phyloP scores from a whole-genome alignment of 2,797 vertebrate genomes.

The Enteromius anoplus region DNA sequence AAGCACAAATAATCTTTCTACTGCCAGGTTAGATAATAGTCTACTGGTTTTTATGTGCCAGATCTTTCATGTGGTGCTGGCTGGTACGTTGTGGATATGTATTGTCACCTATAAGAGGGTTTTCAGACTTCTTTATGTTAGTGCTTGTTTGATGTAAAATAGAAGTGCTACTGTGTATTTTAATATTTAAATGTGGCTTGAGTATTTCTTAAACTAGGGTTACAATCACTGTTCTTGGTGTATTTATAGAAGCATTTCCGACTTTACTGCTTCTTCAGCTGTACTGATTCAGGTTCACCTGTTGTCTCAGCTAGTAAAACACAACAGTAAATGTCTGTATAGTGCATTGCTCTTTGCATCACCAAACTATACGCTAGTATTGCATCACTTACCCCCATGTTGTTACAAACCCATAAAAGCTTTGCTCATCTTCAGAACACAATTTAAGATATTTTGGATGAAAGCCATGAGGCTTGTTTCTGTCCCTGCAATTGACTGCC shows the following conservation, averaged over 20 bases:
- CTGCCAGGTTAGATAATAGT: conserved; percentile 1
- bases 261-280: background rate
- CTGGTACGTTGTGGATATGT: background rate
- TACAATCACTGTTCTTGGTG: background rate
- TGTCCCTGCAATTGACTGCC: too few relatives aligned
- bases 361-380: background rate
- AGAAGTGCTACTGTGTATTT: background rate
- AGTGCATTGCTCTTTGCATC: background rate
- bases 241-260: background rate
- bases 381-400: too few relatives aligned
- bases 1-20: conserved; percentile 5
- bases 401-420: too few relatives aligned
- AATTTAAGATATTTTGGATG: too few relatives aligned
- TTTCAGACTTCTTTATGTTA: background rate
- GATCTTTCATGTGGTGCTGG: background rate
- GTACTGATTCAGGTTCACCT: background rate
- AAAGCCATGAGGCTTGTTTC: too few relatives aligned
- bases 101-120: background rate
- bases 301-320: background rate
- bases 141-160: background rate
- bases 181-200: background rate
- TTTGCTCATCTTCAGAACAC: too few relatives aligned
- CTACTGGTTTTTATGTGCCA: background rate
- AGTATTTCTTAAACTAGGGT: background rate
- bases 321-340: background rate